These are phyloP conservation scores for Zootoca vivipara DNA, from an alignment of 2,113 vertebrate genomes.

Conservation along the genomic window DNA sequence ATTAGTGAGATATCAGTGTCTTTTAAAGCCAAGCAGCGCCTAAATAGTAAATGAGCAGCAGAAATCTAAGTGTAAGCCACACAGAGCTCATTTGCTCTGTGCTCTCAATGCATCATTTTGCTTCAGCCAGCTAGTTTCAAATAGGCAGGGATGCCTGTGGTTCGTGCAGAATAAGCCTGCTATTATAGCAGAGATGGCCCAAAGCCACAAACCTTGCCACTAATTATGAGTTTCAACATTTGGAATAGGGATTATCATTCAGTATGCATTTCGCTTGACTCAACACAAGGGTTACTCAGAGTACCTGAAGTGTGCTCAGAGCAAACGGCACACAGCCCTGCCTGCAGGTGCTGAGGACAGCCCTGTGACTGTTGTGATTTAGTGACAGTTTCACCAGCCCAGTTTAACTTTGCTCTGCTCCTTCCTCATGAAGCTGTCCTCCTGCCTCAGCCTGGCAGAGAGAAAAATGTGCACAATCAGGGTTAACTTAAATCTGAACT, in stretches of 20 bases:
- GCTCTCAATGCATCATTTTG: conserved; percentile 21
- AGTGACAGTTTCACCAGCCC: conserved; percentile 5
- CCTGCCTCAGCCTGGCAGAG: conserved; percentile 47
- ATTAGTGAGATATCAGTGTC: neutral
- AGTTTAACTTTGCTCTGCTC: conserved; percentile 44
- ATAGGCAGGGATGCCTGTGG: conserved; percentile 11
- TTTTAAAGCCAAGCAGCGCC: neutral
- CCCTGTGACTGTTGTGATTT: conserved; percentile 38
- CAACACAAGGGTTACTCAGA: neutral
- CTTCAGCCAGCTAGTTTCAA: neutral
- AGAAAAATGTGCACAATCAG: conserved; percentile 69
- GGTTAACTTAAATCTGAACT: conserved; percentile 78
- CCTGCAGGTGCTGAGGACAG: conserved; percentile 7
- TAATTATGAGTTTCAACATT: conserved; percentile 5
- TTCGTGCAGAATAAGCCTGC: conserved; percentile 30
- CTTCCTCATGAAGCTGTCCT: conserved; percentile 18
- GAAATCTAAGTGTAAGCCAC: neutral
- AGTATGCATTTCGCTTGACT: conserved; percentile 46
- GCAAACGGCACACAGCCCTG: conserved; percentile 5
- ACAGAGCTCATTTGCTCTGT: neutral
- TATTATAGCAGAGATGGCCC: neutral
- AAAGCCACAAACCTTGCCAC: neutral
- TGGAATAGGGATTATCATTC: conserved; percentile 54
- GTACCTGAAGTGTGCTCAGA: conserved; percentile 45
- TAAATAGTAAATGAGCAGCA: neutral